Evolutionary conservation across 2,888 invertebrate genomes (phyloP).

Genomic region (Elegia similella): DNA sequence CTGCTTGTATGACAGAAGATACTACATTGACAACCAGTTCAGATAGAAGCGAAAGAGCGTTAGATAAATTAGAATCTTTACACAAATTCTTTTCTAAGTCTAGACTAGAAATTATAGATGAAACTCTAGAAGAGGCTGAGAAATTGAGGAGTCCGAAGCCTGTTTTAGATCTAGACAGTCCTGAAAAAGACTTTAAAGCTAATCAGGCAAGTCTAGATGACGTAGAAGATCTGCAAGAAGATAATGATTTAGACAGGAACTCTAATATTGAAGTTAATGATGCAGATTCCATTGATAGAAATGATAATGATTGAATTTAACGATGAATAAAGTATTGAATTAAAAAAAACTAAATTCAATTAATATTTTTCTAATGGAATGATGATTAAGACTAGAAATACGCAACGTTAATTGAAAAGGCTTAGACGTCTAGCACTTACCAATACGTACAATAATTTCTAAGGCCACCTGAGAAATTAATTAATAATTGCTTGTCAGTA

Average conservation of each 20-base stretch:
- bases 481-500: too few relatives aligned
- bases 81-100: constrained; percentile 72
- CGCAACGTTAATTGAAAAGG: too few relatives aligned
- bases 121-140: constrained; percentile 61
- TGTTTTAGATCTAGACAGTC: constrained; percentile 21
- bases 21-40: constrained; percentile 53
- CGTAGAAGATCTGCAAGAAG: constrained; percentile 69
- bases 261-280: constrained; percentile 8
- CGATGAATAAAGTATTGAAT: too few relatives aligned
- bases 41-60: constrained; percentile 59
- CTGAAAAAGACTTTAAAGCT: constrained; percentile 39
- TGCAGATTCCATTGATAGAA: constrained; percentile 17
- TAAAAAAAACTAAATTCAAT: too few relatives aligned
- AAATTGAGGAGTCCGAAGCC: constrained; percentile 42
- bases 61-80: constrained; percentile 69
- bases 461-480: too few relatives aligned
- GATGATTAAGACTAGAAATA: constrained; percentile 6
- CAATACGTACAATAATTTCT: too few relatives aligned
- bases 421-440: too few relatives aligned
- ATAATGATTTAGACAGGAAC: constrained; percentile 34
- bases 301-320: constrained; percentile 16
- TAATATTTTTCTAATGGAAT: too few relatives aligned
- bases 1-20: constrained; percentile 69
- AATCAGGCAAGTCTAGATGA: constrained; percentile 72
- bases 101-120: constrained; percentile 72